Evolutionary conservation across 2,888 invertebrate species (phyloP).

Genomic region (Ophioninae sp.): DNA sequence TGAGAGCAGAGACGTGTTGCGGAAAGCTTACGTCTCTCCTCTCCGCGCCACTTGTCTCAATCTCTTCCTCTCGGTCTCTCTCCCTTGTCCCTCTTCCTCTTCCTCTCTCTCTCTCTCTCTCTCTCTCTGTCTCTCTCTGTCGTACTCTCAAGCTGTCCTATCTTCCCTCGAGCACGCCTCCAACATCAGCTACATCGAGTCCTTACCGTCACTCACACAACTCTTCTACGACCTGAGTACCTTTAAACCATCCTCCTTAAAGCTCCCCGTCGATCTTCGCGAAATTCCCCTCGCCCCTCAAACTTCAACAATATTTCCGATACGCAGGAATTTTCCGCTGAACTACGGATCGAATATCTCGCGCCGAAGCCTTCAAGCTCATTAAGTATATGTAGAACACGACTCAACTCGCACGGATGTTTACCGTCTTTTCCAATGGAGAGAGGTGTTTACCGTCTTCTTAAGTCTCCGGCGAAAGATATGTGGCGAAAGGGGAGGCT

Average conservation of each 20-base stretch:
- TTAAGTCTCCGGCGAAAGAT: too few species aligned
- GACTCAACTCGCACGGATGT: neutral
- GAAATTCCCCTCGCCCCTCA: constrained; percentile 21
- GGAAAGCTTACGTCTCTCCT: constrained; percentile 77
- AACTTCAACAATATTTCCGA: constrained; percentile 76
- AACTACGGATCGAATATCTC: constrained; percentile 21
- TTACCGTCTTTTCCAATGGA: too few species aligned
- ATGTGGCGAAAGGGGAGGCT: too few species aligned
- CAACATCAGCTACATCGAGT: constrained; percentile 56
- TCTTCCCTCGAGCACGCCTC: constrained; percentile 41
- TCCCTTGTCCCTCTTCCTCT: too few species aligned
- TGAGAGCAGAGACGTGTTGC: constrained; percentile 81
- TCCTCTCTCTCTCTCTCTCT: constrained; percentile 59
- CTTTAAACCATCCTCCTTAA: constrained; percentile 34
- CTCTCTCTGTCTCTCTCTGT: constrained; percentile 48
- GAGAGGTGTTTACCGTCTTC: neutral
- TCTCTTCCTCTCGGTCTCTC: constrained; percentile 69
- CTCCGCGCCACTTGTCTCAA: constrained; percentile 60
- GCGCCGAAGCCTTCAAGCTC: neutral
- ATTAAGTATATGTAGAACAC: neutral
- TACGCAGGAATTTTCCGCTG: constrained; percentile 67
- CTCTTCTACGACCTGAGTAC: constrained; percentile 36
- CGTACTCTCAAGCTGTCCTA: constrained; percentile 38
- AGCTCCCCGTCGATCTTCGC: constrained; percentile 12
- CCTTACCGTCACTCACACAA: constrained; percentile 41